Base-by-base conservation (phyloP, 2,888 invertebrate genomes). In the Beris chalybata region DNA sequence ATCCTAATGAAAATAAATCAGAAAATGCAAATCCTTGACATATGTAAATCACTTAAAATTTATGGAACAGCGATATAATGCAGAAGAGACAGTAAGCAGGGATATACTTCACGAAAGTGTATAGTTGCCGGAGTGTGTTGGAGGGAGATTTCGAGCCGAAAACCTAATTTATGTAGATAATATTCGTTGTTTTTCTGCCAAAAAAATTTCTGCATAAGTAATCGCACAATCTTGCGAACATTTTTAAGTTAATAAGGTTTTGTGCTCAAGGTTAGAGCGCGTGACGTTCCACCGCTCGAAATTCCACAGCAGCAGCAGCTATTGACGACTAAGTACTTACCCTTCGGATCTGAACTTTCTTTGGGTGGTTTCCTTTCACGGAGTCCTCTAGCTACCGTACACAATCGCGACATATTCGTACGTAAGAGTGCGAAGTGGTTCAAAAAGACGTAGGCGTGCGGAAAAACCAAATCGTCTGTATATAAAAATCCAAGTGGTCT, bases 1-100 rank as follows among this genome's bases (percentile, higher is more conserved):
- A 58, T 29, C 53, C 67, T 63, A 64, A 67, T 67, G 58, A 64
- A 63, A 58, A 67, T 67, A 67, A 67, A 67, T 67, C 67, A 63
- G 58, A 64, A 67, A 64, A 67, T 67, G 67, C 67, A 67, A 67
- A 67, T 67, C 53, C 56, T 64, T 64, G 64, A 67, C 64, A 67
- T 67, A 67, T 67, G 67, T 67, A 67, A 67, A 67, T 67, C 67
- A 67, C 67, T 67, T 67, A 67, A 67, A 64, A 67, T 67, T 63
- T 63, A 67, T 67, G 67, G 57, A 56, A 58, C 52, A 15, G 43
- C 15, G 15, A 58, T 58, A 38, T 38, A 38, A 38, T 38, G 38
- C 38, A 38, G 6, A 47, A n/a, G 29, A 47, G 13, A 9, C 44
- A 29, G 11, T 15, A 7, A 13, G n/a, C 12, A 38, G 30, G 32